A percentile compares a stretch with the other conserved stretches of the same genome.
These are phyloP conservation scores for Rhingia rostrata DNA, from an alignment of 2,888 invertebrate species.

Conservation along the genomic window DNA sequence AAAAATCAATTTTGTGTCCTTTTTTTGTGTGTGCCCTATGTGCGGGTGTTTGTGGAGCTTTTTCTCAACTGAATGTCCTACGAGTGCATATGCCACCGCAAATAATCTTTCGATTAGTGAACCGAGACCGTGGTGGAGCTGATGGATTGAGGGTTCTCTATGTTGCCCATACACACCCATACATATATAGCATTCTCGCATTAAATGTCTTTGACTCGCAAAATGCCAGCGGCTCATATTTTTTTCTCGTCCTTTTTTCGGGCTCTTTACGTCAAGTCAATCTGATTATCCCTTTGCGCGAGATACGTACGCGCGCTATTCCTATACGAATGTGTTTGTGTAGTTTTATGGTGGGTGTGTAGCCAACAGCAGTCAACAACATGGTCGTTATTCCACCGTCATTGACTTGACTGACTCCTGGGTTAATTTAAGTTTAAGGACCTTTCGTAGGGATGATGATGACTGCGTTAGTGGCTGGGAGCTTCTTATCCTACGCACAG, in stretches of 20 bases:
- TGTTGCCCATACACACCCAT: constrained; percentile 9
- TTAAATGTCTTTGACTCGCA: constrained; percentile 67
- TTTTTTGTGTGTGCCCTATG: constrained; percentile 29
- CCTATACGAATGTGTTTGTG: constrained; percentile 16
- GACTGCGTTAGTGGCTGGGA: constrained; percentile 12
- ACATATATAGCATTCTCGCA: neutral
- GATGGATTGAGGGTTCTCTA: constrained; percentile 54
- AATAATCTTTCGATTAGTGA: constrained; percentile 74
- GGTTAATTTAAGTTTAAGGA: constrained; percentile 72
- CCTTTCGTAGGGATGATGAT: constrained; percentile 52
- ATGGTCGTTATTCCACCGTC: constrained; percentile 55
- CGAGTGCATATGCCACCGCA: constrained; percentile 72
- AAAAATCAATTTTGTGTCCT: constrained; percentile 69
- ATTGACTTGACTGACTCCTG: constrained; percentile 71
- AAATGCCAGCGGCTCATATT: constrained; percentile 62
- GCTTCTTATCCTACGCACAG: constrained; percentile 69
- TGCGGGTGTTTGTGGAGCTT: constrained; percentile 32
- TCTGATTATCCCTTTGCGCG: constrained; percentile 69
- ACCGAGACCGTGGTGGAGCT: constrained; percentile 46
- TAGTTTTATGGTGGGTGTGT: constrained; percentile 12
- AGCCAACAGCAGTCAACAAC: constrained; percentile 42
- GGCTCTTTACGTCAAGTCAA: constrained; percentile 65
- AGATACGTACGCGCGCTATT: constrained; percentile 38
- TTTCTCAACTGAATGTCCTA: constrained; percentile 56
- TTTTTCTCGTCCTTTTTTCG: constrained; percentile 49